phyloP scores from a whole-genome alignment of 2,113 vertebrate species.

The Cairina moschata region DNA sequence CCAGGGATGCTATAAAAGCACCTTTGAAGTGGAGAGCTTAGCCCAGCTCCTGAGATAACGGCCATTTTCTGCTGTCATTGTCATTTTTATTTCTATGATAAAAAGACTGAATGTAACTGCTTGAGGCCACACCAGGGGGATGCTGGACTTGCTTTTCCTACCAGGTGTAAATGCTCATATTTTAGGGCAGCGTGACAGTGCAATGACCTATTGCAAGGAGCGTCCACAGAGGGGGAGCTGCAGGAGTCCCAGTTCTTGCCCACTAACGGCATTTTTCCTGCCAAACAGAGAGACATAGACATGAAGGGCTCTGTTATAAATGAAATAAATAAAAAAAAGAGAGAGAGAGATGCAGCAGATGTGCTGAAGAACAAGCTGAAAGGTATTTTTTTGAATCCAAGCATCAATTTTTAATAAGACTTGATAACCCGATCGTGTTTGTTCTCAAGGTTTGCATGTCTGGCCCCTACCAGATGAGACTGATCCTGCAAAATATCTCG shows the following conservation, averaged over 20 bases:
- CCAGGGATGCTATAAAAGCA: conserved; percentile 36
- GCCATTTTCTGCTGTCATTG: conserved; percentile 50
- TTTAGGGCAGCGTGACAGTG: neutral
- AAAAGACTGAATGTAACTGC: conserved; percentile 45
- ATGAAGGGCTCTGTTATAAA: neutral
- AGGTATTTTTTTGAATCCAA: neutral
- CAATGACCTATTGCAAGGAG: neutral
- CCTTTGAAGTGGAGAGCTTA: conserved; percentile 56
- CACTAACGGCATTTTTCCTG: neutral
- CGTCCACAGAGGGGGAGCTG: neutral
- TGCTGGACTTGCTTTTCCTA: neutral
- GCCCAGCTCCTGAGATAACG: neutral
- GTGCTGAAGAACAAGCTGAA: neutral
- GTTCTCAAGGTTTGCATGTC: neutral
- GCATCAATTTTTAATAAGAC: neutral
- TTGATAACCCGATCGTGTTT: neutral
- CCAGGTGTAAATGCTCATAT: conserved; percentile 15
- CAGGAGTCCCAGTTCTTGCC: neutral
- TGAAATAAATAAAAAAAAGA: neutral
- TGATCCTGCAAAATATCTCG: neutral
- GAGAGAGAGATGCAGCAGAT: neutral
- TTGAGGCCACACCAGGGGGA: neutral
- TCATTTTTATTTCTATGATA: conserved; percentile 40
- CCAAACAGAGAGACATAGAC: neutral
- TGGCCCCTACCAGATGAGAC: neutral